Evolutionary conservation across 2,113 vertebrate species (phyloP).

Genomic region (Oreochromis tanganicae): DNA sequence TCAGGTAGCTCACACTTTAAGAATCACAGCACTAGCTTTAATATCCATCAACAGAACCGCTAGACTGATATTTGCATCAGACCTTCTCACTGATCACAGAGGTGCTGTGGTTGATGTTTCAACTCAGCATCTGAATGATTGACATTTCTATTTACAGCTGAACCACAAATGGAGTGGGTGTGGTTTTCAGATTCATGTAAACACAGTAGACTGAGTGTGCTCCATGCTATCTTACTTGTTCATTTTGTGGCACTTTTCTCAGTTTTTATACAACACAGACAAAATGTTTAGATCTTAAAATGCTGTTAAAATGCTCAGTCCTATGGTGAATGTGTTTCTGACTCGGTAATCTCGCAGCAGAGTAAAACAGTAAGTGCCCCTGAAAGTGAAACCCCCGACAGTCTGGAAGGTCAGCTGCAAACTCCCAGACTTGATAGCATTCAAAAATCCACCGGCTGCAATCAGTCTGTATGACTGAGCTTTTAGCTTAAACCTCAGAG

Average conservation of each 20-base stretch:
- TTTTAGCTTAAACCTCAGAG: neutral
- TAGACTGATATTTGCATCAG: neutral
- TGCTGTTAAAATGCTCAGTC: neutral
- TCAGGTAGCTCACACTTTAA: neutral
- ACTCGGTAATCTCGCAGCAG: neutral
- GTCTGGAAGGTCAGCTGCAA: neutral
- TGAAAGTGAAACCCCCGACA: fast-evolving
- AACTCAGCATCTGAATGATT: neutral
- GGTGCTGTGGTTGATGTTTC: neutral
- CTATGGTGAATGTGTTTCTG: neutral
- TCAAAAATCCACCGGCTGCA: neutral
- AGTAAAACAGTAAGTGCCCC: neutral
- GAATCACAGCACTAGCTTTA: neutral
- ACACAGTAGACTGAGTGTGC: neutral
- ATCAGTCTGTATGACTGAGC: neutral
- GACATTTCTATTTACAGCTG: neutral
- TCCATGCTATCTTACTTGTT: neutral
- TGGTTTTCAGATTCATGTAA: neutral
- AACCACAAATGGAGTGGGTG: neutral
- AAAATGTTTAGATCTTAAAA: neutral
- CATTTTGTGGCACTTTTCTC: neutral
- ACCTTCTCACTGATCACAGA: fast-evolving
- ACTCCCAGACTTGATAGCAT: neutral
- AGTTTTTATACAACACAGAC: neutral
- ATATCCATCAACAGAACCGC: neutral